Percentiles rank a stretch among this genome's conserved stretches.
Conservation (phyloP, 2,113 vertebrate species). For the Hippocampus abdominalis region DNA sequence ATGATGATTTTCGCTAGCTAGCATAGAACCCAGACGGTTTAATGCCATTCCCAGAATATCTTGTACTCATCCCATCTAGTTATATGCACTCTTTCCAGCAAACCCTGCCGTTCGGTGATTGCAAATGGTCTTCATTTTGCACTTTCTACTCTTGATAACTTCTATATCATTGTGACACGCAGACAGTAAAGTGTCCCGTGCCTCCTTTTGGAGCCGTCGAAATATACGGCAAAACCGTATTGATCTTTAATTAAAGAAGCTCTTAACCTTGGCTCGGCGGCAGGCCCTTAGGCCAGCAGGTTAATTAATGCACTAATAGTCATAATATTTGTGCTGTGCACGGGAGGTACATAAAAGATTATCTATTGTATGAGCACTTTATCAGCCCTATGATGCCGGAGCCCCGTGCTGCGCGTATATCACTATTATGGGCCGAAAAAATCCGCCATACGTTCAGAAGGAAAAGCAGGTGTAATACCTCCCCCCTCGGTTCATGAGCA, state of each 20-base stretch:
- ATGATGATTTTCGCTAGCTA: too few relatives aligned
- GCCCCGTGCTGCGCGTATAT: constrained; percentile 76
- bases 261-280: constrained; percentile 77
- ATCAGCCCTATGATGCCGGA: constrained; percentile 73
- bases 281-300: constrained; percentile 71
- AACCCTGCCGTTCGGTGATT: constrained; percentile 16
- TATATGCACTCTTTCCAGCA: not conserved
- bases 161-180: constrained; percentile 51
- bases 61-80: too few relatives aligned
- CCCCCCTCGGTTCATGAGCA: constrained; percentile 61
- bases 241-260: constrained; percentile 83
- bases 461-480: constrained; percentile 56
- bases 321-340: constrained; percentile 82
- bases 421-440: constrained; percentile 74
- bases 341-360: constrained; percentile 81
- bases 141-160: constrained; percentile 37
- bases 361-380: constrained; percentile 79
- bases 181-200: constrained; percentile 61
- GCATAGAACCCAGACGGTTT: too few relatives aligned
- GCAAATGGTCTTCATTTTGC: constrained; percentile 44
- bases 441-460: constrained; percentile 70
- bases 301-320: constrained; percentile 82
- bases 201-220: constrained; percentile 60
- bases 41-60: too few relatives aligned
- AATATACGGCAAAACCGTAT: constrained; percentile 76